Conservation (phyloP, 2,113 vertebrate species). For the Alexandromys fortis region DNA sequence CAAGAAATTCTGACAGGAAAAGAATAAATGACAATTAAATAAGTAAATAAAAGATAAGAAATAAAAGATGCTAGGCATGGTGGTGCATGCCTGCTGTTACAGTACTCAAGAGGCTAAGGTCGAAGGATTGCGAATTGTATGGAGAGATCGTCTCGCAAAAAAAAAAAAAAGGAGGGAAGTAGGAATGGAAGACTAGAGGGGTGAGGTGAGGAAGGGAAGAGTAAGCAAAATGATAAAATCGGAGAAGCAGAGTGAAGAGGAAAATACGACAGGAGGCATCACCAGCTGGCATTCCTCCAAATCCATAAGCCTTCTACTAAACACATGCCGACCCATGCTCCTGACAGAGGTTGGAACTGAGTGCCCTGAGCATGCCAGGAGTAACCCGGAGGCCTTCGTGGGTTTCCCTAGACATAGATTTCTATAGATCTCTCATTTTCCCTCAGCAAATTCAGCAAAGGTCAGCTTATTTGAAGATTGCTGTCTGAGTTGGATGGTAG, state of each 20-base stretch:
- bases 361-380: background rate
- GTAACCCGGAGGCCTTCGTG: background rate
- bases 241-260: background rate
- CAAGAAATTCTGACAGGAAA: background rate
- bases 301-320: background rate
- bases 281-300: background rate
- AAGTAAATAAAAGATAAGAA: background rate
- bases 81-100: no score
- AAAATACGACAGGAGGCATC: background rate
- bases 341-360: background rate
- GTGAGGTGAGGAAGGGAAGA: background rate
- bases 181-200: background rate
- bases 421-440: conserved; percentile 14
- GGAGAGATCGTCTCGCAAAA: background rate
- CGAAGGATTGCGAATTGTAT: background rate
- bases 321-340: background rate
- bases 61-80: background rate
- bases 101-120: background rate
- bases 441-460: conserved; percentile 30
- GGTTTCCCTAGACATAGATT: background rate
- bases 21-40: background rate
- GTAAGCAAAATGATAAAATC: background rate
- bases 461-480: background rate
- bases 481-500: background rate
- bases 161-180: background rate